A percentile compares a stretch with the other conserved stretches of the same genome.
Conservation (phyloP, 2,888 invertebrate genomes). For the Tetranychus truncatus region DNA sequence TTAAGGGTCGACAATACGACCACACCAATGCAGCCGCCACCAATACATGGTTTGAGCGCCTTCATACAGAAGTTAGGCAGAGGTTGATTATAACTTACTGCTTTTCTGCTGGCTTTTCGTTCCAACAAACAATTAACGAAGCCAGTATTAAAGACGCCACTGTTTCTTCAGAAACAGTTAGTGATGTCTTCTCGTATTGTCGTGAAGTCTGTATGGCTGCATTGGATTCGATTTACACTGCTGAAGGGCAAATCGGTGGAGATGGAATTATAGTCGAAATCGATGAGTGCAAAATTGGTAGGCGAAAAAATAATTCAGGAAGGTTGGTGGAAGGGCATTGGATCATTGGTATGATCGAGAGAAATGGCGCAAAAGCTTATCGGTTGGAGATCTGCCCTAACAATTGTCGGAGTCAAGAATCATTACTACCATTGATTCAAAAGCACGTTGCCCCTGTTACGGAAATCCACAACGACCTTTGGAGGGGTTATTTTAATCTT, state of each 20-base stretch:
- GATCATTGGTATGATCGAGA: not conserved
- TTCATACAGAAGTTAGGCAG: too few species aligned
- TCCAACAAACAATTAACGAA: not conserved
- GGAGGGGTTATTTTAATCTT: too few species aligned
- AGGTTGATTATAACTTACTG: not conserved
- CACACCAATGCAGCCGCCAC: too few species aligned
- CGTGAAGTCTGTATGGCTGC: not conserved
- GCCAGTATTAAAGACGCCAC: not conserved
- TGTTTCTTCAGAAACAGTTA: not conserved
- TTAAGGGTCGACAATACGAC: too few species aligned
- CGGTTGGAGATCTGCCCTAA: not conserved
- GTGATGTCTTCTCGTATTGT: not conserved
- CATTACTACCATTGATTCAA: not conserved
- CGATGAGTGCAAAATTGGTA: not conserved
- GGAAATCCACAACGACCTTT: too few species aligned
- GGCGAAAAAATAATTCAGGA: not conserved
- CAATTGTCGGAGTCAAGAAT: not conserved
- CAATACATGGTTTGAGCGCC: too few species aligned
- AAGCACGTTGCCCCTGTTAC: not conserved
- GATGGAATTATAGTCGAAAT: not conserved
- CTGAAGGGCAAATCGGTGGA: not conserved
- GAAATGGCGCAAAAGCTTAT: not conserved
- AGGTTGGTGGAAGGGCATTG: not conserved
- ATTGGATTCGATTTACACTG: not conserved
- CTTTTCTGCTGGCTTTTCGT: not conserved